Base-by-base conservation (phyloP, 2,113 vertebrate species). In the Probosciger aterrimus region DNA sequence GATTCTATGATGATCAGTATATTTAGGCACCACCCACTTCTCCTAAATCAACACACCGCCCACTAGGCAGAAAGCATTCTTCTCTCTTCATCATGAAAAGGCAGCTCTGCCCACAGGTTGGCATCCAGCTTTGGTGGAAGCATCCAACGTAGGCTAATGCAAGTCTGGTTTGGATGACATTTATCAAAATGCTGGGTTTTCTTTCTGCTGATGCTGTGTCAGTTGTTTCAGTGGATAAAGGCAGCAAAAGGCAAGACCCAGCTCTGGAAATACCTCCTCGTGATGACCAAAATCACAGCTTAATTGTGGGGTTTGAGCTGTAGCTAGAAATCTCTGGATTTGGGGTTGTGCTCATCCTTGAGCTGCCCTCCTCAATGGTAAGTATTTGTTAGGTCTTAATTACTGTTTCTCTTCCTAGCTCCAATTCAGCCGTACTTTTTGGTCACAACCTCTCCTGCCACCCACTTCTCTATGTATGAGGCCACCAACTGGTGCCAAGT, bases 281-380 rank as follows among this genome's bases (percentile, higher is more conserved):
- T 90, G 75, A 93, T 37, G 76, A 78, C 93, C 62, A 86, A 95
- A 97, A 93, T 95, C 95, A 86, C 93, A 62, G 87, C 47, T 86
- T 96, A 95, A 93, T 96, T 96, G 94, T 92, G 88, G 95, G 95
- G 79, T 96, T 96, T 86, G 57, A 88, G 53, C 64, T 93, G 82
- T 79, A 96, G 85, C 88, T 96, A 39, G 85, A 88, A 90, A 95
- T 90, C 93, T 84, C 86, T 94, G 90, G 86, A 95, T 93, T 90
- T 95, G 86, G 95, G 86, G 69, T 69, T 82, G 44, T 60, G 82
- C 43, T 92, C 65, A 14, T 88, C 81, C 92, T 95, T 5, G 4
- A 90, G 55, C 88, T 88, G 52, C 69, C 17, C 37, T 92, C 68
- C 76, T 18, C 60, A 22, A 16, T 31, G n/a, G 39, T 96, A 96